Conservation (phyloP, 2,113 vertebrate genomes). For the Apteryx mantelli region DNA sequence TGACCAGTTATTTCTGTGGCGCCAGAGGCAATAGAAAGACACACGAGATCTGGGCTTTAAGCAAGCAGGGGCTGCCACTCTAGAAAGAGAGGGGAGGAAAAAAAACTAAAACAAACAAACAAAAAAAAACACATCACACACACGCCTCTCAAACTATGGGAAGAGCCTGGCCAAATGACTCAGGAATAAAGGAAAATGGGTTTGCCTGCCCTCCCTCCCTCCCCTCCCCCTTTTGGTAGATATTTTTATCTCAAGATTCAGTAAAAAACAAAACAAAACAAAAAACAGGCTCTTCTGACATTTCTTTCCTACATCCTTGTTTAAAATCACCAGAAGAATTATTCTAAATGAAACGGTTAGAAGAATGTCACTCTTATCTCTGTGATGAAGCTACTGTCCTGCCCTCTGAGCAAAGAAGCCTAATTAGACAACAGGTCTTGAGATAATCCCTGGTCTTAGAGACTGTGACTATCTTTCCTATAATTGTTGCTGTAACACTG, state of each 20-base stretch:
- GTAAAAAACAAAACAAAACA: neutral
- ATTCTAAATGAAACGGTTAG: neutral
- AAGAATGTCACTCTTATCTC: neutral
- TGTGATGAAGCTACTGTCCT: neutral
- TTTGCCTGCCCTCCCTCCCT: neutral
- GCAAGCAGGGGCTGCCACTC: neutral
- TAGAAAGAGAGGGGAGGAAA: neutral
- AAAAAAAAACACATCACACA: too few relatives aligned
- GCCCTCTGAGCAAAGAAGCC: neutral
- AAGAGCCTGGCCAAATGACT: neutral
- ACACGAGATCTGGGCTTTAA: neutral
- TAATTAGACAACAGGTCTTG: neutral
- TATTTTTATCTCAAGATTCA: neutral
- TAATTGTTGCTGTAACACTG: neutral
- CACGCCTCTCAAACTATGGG: neutral
- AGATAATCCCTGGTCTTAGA: neutral
- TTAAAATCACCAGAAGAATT: neutral
- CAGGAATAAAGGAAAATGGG: neutral
- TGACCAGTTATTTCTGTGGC: conserved; percentile 8
- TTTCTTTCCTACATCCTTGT: neutral
- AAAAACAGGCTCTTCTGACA: neutral
- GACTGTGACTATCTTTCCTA: too few relatives aligned
- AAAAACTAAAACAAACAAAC: neutral
- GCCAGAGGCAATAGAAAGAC: conserved; percentile 27
- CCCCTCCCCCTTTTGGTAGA: neutral